Conservation (phyloP, 2,113 vertebrate genomes). For the Antennarius striatus region DNA sequence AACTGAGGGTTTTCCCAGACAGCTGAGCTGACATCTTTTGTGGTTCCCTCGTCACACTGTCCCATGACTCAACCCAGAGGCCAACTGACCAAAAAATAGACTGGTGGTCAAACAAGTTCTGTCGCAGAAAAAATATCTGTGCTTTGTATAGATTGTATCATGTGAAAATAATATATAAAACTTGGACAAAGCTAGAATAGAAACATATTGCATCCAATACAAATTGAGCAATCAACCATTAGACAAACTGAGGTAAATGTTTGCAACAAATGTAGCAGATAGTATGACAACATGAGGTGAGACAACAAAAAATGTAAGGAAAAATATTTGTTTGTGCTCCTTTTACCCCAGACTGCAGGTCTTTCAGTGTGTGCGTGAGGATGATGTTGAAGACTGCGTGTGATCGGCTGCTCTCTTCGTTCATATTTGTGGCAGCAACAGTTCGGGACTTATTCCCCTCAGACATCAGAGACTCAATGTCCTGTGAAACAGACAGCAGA, state of each 20-base stretch:
- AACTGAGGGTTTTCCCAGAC: not conserved
- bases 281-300: too few relatives aligned
- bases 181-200: not conserved
- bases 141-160: not conserved
- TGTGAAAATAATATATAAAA: not conserved
- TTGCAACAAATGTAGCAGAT: too few relatives aligned
- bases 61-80: too few relatives aligned
- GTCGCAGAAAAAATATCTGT: not conserved
- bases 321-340: not conserved
- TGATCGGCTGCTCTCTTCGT: slow-evolving; percentile 96
- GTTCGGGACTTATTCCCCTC: slow-evolving; percentile 98
- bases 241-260: too few relatives aligned
- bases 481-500: slow-evolving; percentile 71
- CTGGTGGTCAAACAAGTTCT: not conserved
- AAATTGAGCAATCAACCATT: too few relatives aligned
- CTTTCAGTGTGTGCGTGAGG: slow-evolving; percentile 93
- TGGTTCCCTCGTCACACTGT: too few relatives aligned
- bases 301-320: too few relatives aligned
- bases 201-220: too few relatives aligned
- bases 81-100: too few relatives aligned
- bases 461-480: slow-evolving; percentile 96
- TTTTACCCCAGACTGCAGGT: slow-evolving; percentile 91
- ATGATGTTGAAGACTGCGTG: slow-evolving; percentile 98
- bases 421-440: slow-evolving; percentile 98
- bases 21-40: slow-evolving; percentile 33